Evolutionary conservation across 2,113 vertebrate genomes (phyloP).

Genomic region (Varanus salvator): DNA sequence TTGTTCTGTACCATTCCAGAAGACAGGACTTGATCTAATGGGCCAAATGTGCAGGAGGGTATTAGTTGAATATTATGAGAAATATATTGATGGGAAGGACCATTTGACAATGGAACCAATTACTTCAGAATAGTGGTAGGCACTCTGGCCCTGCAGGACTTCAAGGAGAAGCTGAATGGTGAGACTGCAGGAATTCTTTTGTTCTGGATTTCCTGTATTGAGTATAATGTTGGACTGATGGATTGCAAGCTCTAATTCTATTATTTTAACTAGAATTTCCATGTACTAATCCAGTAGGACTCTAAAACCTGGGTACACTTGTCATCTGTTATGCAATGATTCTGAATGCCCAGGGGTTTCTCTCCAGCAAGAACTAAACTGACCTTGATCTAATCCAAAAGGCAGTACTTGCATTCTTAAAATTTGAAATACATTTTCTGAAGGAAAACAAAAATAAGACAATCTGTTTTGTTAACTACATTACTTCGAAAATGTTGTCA

Average conservation of each 20-base stretch:
- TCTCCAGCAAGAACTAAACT: neutral
- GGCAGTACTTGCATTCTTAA: neutral
- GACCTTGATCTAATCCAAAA: neutral
- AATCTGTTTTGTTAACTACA: conserved; percentile 46
- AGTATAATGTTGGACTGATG: no score
- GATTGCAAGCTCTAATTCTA: neutral
- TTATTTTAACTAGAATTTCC: neutral
- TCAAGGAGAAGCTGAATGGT: no score
- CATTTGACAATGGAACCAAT: no score
- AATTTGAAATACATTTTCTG: neutral
- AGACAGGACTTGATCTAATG: neutral
- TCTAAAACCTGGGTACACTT: neutral
- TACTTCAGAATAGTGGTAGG: no score
- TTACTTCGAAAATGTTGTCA: conserved; percentile 37
- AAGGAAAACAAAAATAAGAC: conserved; percentile 34
- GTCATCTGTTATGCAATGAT: neutral
- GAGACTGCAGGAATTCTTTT: no score
- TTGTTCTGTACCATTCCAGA: no score
- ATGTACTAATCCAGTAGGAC: neutral
- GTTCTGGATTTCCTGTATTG: no score
- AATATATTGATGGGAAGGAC: neutral
- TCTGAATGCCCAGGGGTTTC: neutral
- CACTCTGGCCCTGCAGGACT: no score
- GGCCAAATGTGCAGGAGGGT: neutral
- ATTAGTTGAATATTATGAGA: neutral